Evolutionary conservation across 2,113 vertebrate genomes (phyloP), one percentile per base, ranked within the genome.

Genomic region (Forbesichthys agassizii): DNA sequence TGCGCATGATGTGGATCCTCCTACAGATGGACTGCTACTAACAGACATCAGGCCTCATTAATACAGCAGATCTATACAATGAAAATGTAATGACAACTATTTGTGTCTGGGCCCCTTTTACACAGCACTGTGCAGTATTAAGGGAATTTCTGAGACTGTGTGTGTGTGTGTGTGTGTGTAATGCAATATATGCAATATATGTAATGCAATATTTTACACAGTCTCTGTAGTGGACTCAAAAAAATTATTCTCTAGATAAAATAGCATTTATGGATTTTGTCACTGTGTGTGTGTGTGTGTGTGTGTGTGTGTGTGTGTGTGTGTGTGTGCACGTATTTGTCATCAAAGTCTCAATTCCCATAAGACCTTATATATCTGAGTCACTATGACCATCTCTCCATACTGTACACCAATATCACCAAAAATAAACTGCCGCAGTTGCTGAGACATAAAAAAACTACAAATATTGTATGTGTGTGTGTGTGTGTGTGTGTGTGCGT

Each of bases 31-130:
- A 89, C 88, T 76, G 81, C 66, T 74, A 82, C 88, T 80, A 78
- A 83, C 81, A 73, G 84, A 87, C 84, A 87, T 83, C 85, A 75
- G 77, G 75, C 61, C 81, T 88, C 84, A 85, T 92, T 86, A 86
- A 92, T 85, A 79, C 91, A 75, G 63, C 81, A 84, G 85, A 91
- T 90, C 90, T 86, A 86, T 89, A 86, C 75, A 63, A 86, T 91
- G 71, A 90, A 90, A 89, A 81, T 88, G 86, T 90, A 80, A 90
- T 88, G 81, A 55, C 62, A 78, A 87, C 78, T 78, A 81, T 89
- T 87, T 85, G 82, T 85, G 82, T 80, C 81, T 69, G 57, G 64
- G 33, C 62, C 62, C 69, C 71, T 59, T 33, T 70, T 74, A 66
- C 80, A 79, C 73, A 82, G 85, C 71, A 77, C n/a, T 27, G 65